Conservation (phyloP, 2,113 vertebrate species). For the Sinocyclocheilus anshuiensis region DNA sequence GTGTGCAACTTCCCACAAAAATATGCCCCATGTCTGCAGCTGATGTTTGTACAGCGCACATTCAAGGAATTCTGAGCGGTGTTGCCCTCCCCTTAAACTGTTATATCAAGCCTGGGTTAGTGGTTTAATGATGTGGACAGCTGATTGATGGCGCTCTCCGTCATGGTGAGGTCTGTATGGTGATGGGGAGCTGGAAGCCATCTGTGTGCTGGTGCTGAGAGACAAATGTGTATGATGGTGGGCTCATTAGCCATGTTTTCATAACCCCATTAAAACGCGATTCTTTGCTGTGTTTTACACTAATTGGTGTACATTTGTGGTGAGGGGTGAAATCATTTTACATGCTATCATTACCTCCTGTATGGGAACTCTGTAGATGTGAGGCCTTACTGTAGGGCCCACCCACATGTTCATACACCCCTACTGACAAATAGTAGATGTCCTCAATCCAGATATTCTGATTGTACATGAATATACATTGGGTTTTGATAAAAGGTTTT, state of each 20-base stretch:
- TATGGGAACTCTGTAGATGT: constrained; percentile 13
- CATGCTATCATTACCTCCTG: constrained; percentile 13
- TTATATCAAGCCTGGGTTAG: background rate
- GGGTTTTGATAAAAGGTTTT: background rate
- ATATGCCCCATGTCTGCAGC: background rate
- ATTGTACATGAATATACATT: background rate
- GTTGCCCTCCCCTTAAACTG: background rate
- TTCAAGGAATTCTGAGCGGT: too few species aligned
- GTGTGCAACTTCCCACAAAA: background rate
- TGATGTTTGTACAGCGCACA: background rate
- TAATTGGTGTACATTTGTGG: constrained; percentile 48
- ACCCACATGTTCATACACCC: background rate
- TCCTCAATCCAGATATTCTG: background rate
- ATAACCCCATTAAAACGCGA: constrained; percentile 55
- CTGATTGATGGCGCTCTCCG: constrained; percentile 20
- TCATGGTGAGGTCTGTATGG: constrained; percentile 26
- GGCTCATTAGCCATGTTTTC: constrained; percentile 54
- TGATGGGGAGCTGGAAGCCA: constrained; percentile 37
- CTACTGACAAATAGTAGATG: background rate
- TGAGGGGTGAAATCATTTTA: constrained; percentile 45
- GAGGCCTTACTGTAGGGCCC: background rate
- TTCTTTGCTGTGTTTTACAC: constrained; percentile 46
- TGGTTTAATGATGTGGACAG: constrained; percentile 4
- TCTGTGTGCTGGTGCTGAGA: constrained; percentile 39
- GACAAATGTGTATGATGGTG: constrained; percentile 12